These are phyloP conservation scores for Drosophila formosana DNA, from an alignment of 2,888 invertebrate genomes.

Conservation along the genomic window DNA sequence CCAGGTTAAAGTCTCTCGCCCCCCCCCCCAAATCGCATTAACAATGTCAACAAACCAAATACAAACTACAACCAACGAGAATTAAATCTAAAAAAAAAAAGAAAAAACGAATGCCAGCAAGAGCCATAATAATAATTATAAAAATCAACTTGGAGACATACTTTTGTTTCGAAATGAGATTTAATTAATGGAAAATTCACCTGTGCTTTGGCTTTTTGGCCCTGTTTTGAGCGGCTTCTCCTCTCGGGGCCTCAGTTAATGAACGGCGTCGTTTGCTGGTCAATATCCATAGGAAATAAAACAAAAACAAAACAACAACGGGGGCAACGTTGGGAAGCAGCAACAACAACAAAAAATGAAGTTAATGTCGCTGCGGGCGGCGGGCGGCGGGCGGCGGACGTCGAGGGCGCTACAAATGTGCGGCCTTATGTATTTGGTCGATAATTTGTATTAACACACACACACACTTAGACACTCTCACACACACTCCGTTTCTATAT, in stretches of 20 bases:
- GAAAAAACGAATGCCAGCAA: neutral
- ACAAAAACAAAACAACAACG: constrained; percentile 11
- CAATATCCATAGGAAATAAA: constrained; percentile 59
- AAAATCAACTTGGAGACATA: constrained; percentile 32
- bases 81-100: neutral
- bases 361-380: constrained; percentile 51
- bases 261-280: constrained; percentile 52
- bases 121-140: constrained; percentile 3
- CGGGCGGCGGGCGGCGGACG: neutral
- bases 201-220: constrained; percentile 28
- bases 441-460: constrained; percentile 60
- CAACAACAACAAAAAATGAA: constrained; percentile 28
- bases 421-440: constrained; percentile 71
- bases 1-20: neutral
- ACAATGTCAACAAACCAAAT: constrained; percentile 23
- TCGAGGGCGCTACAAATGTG: constrained; percentile 20
- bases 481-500: constrained; percentile 10
- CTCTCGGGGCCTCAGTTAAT: constrained; percentile 28
- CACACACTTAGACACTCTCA: constrained; percentile 24
- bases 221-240: neutral
- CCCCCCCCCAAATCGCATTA: constrained; percentile 22
- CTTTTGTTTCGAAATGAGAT: constrained; percentile 29
- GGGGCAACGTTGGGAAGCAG: constrained; percentile 1
- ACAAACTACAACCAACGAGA: constrained; percentile 5
- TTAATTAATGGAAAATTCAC: constrained; percentile 58